Percentiles rank a stretch among this genome's conserved stretches.
Conservation (phyloP, 2,113 vertebrate genomes). For the Cyphomyrus plagiostoma region DNA sequence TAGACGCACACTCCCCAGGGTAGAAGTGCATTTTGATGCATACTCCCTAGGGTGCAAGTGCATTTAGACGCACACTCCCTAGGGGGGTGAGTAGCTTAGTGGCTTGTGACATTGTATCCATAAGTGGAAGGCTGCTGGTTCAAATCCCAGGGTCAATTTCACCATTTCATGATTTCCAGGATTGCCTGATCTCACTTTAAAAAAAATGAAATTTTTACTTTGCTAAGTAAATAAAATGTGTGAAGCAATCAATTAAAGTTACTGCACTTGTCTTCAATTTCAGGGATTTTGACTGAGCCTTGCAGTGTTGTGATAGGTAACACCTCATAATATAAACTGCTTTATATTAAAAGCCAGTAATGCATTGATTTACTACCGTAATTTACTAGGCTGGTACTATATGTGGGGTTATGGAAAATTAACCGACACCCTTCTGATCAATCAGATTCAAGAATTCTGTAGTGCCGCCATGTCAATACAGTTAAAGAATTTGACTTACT, state of each 20-base stretch:
- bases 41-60: not conserved
- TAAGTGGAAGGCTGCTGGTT: not conserved
- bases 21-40: not conserved
- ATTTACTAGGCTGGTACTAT: not conserved
- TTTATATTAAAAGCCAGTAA: not conserved
- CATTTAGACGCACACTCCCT: no score
- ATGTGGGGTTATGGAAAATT: not conserved
- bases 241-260: not conserved
- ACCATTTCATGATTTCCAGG: not conserved
- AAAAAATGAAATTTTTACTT: not conserved
- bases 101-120: not conserved
- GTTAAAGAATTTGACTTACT: not conserved
- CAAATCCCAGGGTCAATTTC: not conserved
- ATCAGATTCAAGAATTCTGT: not conserved
- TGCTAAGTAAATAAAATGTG: not conserved
- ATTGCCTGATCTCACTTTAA: no score
- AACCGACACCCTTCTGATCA: not conserved
- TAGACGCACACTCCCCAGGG: no score
- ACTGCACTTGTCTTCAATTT: not conserved
- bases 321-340: not conserved
- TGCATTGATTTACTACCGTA: not conserved
- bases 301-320: not conserved
- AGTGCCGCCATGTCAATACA: not conserved
- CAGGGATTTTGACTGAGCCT: not conserved
- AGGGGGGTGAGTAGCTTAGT: not conserved